These are phyloP conservation scores for Oenanthe melanoleuca DNA, from an alignment of 2,113 vertebrate species.

Conservation along the genomic window DNA sequence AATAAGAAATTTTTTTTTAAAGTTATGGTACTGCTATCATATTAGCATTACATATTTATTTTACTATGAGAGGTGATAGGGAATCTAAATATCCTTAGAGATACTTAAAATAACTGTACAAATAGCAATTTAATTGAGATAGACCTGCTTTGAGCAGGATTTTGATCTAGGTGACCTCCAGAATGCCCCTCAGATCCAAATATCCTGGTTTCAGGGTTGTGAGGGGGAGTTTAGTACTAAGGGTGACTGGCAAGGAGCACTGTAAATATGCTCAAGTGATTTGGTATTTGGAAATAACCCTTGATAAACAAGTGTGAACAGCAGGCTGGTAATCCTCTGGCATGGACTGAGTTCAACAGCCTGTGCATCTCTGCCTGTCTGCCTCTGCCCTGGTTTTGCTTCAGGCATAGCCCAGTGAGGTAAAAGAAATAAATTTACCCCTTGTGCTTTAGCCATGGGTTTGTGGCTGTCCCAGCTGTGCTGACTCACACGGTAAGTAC, in stretches of 20 bases:
- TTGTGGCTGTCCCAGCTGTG: not conserved
- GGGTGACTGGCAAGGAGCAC: not conserved
- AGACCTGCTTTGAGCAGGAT: not conserved
- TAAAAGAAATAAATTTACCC: not conserved
- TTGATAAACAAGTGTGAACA: not conserved
- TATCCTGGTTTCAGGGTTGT: not conserved
- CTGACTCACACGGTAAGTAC: rapidly evolving
- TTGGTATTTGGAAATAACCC: not conserved
- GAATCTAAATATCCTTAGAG: not conserved
- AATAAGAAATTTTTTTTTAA: not conserved
- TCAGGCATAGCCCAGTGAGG: not conserved
- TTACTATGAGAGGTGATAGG: not conserved
- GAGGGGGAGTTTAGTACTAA: not conserved
- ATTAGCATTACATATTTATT: not conserved
- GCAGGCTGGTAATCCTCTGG: not conserved
- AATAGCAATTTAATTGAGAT: not conserved
- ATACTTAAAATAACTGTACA: not conserved
- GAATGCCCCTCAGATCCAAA: not conserved
- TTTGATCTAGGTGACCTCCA: not conserved
- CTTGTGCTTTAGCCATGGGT: not conserved
- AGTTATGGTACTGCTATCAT: not conserved
- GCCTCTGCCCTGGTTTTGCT: not conserved
- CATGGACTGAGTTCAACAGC: too few relatives aligned
- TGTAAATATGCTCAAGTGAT: not conserved
- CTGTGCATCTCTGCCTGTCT: not conserved